Base-by-base conservation (phyloP, 2,888 invertebrate species). In the Amiota minor region DNA sequence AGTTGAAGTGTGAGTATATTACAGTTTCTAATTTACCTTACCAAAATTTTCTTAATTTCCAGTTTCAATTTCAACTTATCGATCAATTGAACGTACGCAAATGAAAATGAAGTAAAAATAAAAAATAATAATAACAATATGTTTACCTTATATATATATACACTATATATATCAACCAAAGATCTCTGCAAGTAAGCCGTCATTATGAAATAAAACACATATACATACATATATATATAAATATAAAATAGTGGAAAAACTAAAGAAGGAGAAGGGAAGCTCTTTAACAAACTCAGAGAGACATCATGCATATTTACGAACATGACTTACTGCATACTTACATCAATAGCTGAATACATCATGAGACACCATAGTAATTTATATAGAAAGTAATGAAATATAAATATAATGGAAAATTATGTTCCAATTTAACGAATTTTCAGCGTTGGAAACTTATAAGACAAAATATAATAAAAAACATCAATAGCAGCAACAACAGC, bases 341-440 rank as follows among this genome's bases (percentile, higher is more conserved):
- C 74, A 74, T 68, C 76, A 73, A 12, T 64, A 64, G 46, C 64
- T 45, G 35, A 45, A 46, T 64, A 64, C 64, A 64, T 35, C 56
- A 45, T 55, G 78, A 72, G 80, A 78, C 74, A 79, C 80, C 73
- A 35, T 62, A 62, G 62, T 62, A 62, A 11, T 35, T 35, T 62
- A 70, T 9, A 55, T 23, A 23, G 16, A 53, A 11, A 45, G 14
- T 46, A 56, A 45, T 45, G 18, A 16, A 70, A 59, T 20, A 59
- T 20, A 46, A 70, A 59, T 46, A 50, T 23, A 70, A 53, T 18
- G 59, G 9, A 59, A 47, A 46, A 56, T 12, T 77, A 85, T 83
- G 84, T 84, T 86, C 75, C 81, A 81, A 77, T 35, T 35, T 35
- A 73, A 76, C 77, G 76, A 84, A 79, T 79, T 76, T 78, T 79